phyloP scores from a whole-genome alignment of 2,888 invertebrate genomes.

The Trimorus sp. region DNA sequence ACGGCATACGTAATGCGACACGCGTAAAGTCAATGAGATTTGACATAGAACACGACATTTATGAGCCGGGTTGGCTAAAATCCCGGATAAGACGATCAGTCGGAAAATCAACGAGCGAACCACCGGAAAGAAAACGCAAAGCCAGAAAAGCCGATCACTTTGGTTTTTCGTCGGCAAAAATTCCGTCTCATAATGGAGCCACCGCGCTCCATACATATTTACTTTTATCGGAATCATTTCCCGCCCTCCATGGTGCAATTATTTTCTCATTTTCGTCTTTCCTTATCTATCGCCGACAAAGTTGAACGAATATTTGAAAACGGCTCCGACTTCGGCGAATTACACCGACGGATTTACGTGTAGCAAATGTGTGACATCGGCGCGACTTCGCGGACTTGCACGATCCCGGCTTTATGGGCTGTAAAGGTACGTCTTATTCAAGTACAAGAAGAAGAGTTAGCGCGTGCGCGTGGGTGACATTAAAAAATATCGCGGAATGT shows the following conservation, averaged over 20 bases:
- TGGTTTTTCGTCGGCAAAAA: conserved; percentile 25
- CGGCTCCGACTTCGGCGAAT: too few relatives aligned
- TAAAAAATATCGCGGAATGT: conserved; percentile 32
- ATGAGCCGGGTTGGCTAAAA: conserved; percentile 38
- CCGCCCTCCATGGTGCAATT: conserved; percentile 18
- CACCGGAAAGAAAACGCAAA: conserved; percentile 43
- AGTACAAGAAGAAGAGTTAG: conserved; percentile 23
- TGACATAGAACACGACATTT: conserved; percentile 45
- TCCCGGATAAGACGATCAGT: conserved; percentile 41
- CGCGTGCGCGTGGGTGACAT: conserved; percentile 21
- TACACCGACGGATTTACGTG: too few relatives aligned
- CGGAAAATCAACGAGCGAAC: conserved; percentile 29
- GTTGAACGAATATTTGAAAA: neutral
- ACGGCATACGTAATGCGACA: conserved; percentile 42
- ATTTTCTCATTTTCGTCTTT: conserved; percentile 52
- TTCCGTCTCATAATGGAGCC: conserved; percentile 47
- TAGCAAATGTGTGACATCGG: too few relatives aligned
- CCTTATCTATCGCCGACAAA: conserved; percentile 23
- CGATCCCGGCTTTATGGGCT: conserved; percentile 22
- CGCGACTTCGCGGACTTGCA: too few relatives aligned
- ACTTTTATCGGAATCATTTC: conserved; percentile 42
- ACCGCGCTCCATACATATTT: conserved; percentile 53
- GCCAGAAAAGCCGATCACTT: conserved; percentile 36
- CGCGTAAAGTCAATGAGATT: conserved; percentile 39
- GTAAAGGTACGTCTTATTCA: conserved; percentile 50